Conservation (phyloP, 2,113 vertebrate genomes). For the Pedionomus torquatus region DNA sequence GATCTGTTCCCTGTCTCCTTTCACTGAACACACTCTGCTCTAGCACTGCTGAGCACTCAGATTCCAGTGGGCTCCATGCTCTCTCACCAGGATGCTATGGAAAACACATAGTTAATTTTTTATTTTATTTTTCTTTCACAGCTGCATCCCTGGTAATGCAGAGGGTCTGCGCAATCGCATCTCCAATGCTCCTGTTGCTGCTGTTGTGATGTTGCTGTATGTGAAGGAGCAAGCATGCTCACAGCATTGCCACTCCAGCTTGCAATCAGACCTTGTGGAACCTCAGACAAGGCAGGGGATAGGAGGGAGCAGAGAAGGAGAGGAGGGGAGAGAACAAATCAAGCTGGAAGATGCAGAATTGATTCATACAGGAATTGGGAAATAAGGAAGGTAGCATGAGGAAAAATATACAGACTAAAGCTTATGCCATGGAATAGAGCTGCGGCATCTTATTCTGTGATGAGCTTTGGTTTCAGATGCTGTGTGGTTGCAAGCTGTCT, state of each 20-base stretch:
- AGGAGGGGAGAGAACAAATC: neutral
- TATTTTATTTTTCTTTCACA: neutral
- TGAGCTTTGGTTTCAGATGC: no score
- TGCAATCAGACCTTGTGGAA: conserved; percentile 27
- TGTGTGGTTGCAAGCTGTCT: neutral
- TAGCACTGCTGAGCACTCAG: neutral
- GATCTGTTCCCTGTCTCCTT: neutral
- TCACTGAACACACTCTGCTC: neutral
- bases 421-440: neutral
- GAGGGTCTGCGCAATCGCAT: conserved; percentile 79
- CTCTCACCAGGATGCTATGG: neutral
- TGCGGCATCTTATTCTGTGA: no score
- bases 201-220: conserved; percentile 74
- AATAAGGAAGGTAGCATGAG: neutral
- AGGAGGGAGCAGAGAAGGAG: neutral
- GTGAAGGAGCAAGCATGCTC: conserved; percentile 65
- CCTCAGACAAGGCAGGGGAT: conserved; percentile 19
- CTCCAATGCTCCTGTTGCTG: conserved; percentile 51
- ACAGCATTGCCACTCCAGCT: conserved; percentile 26
- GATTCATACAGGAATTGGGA: neutral
- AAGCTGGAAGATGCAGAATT: neutral
- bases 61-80: neutral
- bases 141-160: conserved; percentile 76
- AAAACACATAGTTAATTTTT: neutral
- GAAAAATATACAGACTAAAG: neutral